Percentiles rank a stretch among this genome's conserved stretches.
Conservation (phyloP, 2,888 invertebrate species). For the Gymnosoma rotundatum region DNA sequence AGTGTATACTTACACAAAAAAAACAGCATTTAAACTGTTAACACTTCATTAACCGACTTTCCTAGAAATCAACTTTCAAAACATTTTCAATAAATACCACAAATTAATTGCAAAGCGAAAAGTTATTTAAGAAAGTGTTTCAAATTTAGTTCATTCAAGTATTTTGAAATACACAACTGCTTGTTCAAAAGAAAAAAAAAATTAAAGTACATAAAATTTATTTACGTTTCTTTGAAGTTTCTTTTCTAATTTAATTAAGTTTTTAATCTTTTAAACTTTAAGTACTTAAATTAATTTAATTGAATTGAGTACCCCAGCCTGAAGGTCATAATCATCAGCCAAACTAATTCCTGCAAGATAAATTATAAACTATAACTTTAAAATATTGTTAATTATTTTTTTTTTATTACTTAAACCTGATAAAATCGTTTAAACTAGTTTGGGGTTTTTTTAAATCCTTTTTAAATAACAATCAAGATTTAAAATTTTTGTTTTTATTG, state of each 20-base stretch:
- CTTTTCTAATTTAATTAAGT: background rate
- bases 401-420: conserved; percentile 9
- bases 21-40: background rate
- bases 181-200: background rate
- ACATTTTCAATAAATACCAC: conserved; percentile 24
- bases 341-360: too few species aligned
- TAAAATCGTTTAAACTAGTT: conserved; percentile 18
- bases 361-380: too few species aligned
- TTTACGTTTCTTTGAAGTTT: background rate
- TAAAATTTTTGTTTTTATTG: conserved; percentile 2
- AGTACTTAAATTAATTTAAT: too few species aligned
- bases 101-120: conserved; percentile 46
- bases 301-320: too few species aligned
- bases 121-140: conserved; percentile 13
- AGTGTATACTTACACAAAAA: background rate
- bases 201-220: background rate
- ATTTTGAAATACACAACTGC: conserved; percentile 16
- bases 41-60: conserved; percentile 20
- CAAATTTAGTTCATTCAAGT: conserved; percentile 14
- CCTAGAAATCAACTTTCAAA: conserved; percentile 28
- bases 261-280: too few species aligned
- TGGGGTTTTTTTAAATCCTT: conserved; percentile 5
- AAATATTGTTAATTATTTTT: too few species aligned
- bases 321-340: too few species aligned
- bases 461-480: background rate